These are phyloP conservation scores for Tenthredo scrophulariae DNA, from an alignment of 2,888 invertebrate genomes.

Conservation along the genomic window DNA sequence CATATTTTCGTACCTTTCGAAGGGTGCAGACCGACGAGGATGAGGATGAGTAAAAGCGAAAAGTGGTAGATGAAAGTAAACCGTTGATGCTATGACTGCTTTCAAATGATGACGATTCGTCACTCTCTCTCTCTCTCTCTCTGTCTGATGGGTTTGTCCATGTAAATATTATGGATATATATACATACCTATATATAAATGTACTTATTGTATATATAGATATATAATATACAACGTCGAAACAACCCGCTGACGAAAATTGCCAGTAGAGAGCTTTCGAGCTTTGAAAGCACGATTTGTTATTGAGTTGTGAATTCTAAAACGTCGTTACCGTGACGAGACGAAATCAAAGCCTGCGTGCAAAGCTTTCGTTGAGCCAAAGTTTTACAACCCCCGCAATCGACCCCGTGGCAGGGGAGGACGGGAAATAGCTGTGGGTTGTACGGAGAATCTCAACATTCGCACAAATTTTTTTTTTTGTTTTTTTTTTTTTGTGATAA, in stretches of 20 bases:
- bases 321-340: conserved; percentile 44
- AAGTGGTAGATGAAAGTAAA: conserved; percentile 15
- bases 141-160: background rate
- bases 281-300: conserved; percentile 46
- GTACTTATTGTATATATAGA: background rate
- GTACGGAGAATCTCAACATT: too few relatives aligned
- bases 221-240: background rate
- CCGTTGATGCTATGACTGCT: conserved; percentile 12
- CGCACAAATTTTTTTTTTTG: too few relatives aligned
- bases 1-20: background rate
- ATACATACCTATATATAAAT: background rate
- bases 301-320: conserved; percentile 46
- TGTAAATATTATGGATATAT: background rate
- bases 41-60: background rate
- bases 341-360: conserved; percentile 36
- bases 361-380: background rate
- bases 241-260: conserved; percentile 17
- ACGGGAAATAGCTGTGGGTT: background rate
- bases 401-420: background rate
- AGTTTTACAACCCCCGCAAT: background rate
- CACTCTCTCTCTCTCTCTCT: background rate
- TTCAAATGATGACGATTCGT: conserved; percentile 6
- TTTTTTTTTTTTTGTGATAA: too few relatives aligned
- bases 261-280: conserved; percentile 44
- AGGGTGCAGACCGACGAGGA: background rate